Evolutionary conservation across 2,797 vertebrate genomes (phyloP), one percentile per base, ranked within the genome.

Genomic region (Takifugu rubripes): DNA sequence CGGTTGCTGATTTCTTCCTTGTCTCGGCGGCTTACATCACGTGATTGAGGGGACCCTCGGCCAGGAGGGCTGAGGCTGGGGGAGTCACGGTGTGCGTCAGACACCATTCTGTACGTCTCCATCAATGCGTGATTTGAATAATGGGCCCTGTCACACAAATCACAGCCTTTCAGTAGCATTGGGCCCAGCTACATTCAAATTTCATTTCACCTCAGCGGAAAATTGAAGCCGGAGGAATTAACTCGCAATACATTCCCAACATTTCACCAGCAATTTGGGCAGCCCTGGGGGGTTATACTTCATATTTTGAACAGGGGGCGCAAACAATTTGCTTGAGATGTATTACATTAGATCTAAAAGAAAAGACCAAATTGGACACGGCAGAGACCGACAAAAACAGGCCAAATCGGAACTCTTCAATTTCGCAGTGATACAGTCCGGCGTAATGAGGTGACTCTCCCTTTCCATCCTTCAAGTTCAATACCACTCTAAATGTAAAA

Each of bases 301-400:
- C 71, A 79, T 76, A 82, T 87, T 84, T 86, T 52, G 56, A 77
- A 70, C 40, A 21, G 65, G 66, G 80, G 84, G 79, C 66, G 68
- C 84, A 89, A 90, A 88, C 85, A 87, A 89, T 90, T 89, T 87
- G 82, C 82, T 80, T 69, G 85, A 85, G 84, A 86, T 85, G 83
- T 85, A 84, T 87, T 84, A 79, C 78, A 83, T 88, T 85, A 83
- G 66, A 75, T 70, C 65, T 56, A 29, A 50, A 87, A 77, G 80
- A 87, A 82, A 21, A 82, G 75, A 68, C 56, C 74, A 79, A 87
- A 89, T 86, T 85, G 84, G 76, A 68, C 74, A 75, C 77, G 66
- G 64, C 63, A 47, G 56, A 73, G 40, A 72, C 66, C 51, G 61
- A 70, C 74, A 44, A 78, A 83, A 84, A 88, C 77, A 84, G 82